phyloP scores from a whole-genome alignment of 1,140 invertebrate species.

The Drosophila sproati region DNA sequence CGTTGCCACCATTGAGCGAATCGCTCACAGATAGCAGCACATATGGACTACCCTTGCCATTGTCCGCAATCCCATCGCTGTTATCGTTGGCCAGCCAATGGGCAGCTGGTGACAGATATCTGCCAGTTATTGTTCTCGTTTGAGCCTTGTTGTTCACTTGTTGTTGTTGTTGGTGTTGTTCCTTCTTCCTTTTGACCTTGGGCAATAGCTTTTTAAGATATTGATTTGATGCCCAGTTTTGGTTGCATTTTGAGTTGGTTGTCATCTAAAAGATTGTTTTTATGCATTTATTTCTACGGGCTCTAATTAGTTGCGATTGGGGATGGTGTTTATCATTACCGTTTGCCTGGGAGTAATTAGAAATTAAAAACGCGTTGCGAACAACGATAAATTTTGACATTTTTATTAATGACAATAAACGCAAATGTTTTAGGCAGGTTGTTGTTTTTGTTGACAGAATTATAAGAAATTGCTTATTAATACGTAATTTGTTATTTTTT shows the following conservation, averaged over 20 bases:
- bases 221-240: conserved; percentile 30
- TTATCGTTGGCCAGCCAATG: conserved; percentile 23
- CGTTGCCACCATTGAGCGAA: neutral
- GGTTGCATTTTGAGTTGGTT: conserved; percentile 33
- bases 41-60: conserved; percentile 10
- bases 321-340: neutral
- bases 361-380: conserved; percentile 10
- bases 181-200: neutral
- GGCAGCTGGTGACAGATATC: neutral
- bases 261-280: conserved; percentile 35
- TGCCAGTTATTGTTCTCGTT: neutral
- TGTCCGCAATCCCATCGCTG: neutral
- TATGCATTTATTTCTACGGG: neutral
- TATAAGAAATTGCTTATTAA: neutral
- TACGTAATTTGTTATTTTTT: neutral
- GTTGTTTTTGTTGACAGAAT: neutral
- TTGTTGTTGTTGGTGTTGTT: neutral
- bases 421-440: conserved; percentile 1
- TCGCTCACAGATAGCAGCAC: conserved; percentile 48
- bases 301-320: neutral
- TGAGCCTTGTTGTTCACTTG: neutral
- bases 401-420: conserved; percentile 26
- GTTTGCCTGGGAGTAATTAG: conserved; percentile 5
- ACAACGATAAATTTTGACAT: conserved; percentile 60
- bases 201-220: conserved; percentile 43